Percentiles rank a stretch among this genome's conserved stretches.
Conservation (phyloP, 35 echinoderm and acorn worm species). For the Heliocidaris tuberculata region DNA sequence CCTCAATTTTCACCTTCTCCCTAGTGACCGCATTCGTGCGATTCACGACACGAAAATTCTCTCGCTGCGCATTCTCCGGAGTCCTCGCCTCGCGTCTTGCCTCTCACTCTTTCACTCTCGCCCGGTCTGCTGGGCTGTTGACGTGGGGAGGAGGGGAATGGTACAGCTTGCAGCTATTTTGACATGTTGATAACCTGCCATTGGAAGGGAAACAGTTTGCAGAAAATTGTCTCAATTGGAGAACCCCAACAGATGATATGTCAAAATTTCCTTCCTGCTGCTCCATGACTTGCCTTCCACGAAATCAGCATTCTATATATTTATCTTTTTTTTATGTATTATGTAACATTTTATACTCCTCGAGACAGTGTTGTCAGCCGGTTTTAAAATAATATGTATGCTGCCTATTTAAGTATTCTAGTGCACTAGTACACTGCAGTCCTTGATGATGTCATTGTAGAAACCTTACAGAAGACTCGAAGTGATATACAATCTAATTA, state of each 20-base stretch:
- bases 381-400: too few relatives aligned
- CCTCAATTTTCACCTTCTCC: slow-evolving; percentile 51
- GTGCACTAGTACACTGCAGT: too few relatives aligned
- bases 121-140: neutral
- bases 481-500: too few relatives aligned
- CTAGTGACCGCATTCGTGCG: slow-evolving; percentile 33
- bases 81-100: neutral
- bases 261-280: neutral
- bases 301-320: neutral
- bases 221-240: neutral
- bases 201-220: neutral
- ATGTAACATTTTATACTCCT: too few relatives aligned
- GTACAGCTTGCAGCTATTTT: slow-evolving; percentile 1
- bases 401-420: too few relatives aligned
- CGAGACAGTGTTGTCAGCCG: too few relatives aligned
- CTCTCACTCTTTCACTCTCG: neutral
- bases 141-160: neutral
- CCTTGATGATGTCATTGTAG: too few relatives aligned
- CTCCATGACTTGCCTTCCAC: neutral
- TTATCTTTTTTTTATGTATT: too few relatives aligned
- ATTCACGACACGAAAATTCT: slow-evolving; percentile 47
- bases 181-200: slow-evolving; percentile 1
- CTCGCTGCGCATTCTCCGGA: slow-evolving; percentile 25
- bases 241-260: neutral
- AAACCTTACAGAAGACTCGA: too few relatives aligned